These are phyloP conservation scores for Anas bernieri DNA, from an alignment of 2,797 vertebrate species.

Conservation along the genomic window DNA sequence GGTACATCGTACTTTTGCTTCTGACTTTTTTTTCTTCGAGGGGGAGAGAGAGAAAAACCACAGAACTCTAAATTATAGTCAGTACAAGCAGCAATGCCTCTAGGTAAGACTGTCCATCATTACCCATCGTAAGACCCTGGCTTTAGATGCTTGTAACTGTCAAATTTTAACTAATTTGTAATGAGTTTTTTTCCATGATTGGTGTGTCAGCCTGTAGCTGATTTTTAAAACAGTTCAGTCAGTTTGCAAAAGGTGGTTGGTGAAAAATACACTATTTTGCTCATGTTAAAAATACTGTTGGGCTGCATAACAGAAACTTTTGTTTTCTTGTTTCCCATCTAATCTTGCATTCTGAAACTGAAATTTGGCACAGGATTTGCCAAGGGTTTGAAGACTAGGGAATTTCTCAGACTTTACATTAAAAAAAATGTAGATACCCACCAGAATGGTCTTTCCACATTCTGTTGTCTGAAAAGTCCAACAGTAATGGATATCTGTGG, in stretches of 20 bases:
- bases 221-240: constrained; percentile 7
- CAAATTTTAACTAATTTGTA: constrained; percentile 23
- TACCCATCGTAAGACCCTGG: not conserved
- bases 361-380: not conserved
- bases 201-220: not conserved
- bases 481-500: not conserved
- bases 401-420: not conserved
- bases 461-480: not conserved
- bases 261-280: not conserved
- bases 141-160: constrained; percentile 1
- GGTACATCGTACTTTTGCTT: not conserved
- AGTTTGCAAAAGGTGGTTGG: constrained; percentile 1
- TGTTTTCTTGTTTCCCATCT: too few species aligned
- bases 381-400: not conserved
- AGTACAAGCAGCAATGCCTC: not conserved
- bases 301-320: not conserved
- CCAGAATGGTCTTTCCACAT: not conserved
- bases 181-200: not conserved
- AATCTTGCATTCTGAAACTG: not conserved
- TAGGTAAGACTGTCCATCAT: not conserved
- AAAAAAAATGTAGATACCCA: not conserved
- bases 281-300: not conserved
- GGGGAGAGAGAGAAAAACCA: not conserved
- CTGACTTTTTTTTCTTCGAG: not conserved
- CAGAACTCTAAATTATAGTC: not conserved